A percentile compares a stretch with the other conserved stretches of the same genome.
Conservation (phyloP, 2,113 vertebrate species). For the Ariopsis seemanni region DNA sequence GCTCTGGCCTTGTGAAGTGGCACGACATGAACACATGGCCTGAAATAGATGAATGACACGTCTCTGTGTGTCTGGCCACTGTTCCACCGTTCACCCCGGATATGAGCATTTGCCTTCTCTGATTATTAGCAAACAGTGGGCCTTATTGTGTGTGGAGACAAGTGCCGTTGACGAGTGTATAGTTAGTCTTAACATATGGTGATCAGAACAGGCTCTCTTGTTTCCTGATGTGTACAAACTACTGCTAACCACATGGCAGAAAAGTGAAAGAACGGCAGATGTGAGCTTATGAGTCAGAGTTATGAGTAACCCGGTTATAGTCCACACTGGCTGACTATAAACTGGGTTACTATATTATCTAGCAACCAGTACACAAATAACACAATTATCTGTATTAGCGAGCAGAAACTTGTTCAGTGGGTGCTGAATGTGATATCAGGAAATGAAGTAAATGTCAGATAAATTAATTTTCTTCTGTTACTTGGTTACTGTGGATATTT, state of each 20-base stretch:
- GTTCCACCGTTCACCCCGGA: not conserved
- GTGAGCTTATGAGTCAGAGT: not conserved
- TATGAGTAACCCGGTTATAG: not conserved
- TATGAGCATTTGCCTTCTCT: constrained; percentile 6
- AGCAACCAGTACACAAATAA: not conserved
- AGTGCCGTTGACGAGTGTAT: constrained; percentile 15
- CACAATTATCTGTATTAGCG: not conserved
- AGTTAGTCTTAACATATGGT: not conserved
- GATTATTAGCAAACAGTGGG: constrained; percentile 28
- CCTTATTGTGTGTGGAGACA: constrained; percentile 21
- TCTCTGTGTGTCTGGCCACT: not conserved
- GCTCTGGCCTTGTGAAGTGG: constrained; percentile 9
- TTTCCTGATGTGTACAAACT: not conserved
- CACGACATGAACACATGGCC: constrained; percentile 11
- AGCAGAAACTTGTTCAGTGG: not conserved
- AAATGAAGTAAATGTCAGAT: not conserved
- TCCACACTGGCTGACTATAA: not conserved
- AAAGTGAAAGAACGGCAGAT: not conserved
- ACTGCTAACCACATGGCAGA: not conserved
- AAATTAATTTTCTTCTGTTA: not conserved
- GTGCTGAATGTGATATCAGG: not conserved
- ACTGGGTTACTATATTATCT: not conserved
- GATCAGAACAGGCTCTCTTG: not conserved
- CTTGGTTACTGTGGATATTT: not conserved
- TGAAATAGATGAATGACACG: not conserved